Percentiles rank a stretch among this genome's conserved stretches.
These are phyloP conservation scores for Oreonectes daqikongensis DNA, from an alignment of 2,797 vertebrate species.

Conservation along the genomic window DNA sequence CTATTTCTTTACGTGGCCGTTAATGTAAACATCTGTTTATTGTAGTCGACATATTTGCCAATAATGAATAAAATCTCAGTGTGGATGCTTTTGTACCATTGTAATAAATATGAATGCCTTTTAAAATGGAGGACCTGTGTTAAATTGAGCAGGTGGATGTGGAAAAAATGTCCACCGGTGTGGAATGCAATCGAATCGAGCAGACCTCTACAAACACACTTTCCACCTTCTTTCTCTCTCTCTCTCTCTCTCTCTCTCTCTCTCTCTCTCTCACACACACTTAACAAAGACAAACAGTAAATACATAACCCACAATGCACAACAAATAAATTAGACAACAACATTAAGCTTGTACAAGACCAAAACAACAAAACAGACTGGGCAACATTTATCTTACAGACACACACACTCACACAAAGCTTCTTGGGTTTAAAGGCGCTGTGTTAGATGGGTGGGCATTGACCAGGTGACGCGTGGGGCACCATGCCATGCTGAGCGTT, in stretches of 20 bases:
- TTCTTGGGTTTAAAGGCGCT: conserved; percentile 49
- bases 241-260: neutral
- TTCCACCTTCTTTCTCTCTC: neutral
- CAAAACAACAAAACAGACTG: conserved; percentile 34
- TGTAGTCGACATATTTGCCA: too few relatives aligned
- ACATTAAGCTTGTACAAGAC: conserved; percentile 21
- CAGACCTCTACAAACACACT: conserved; percentile 15
- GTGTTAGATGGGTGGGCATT: conserved; percentile 60
- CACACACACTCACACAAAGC: conserved; percentile 38
- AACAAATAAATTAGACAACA: conserved; percentile 3
- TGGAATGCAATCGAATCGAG: neutral
- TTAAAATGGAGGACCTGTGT: too few relatives aligned
- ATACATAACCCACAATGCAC: conserved; percentile 19
- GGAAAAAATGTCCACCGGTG: neutral
- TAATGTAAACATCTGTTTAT: too few relatives aligned
- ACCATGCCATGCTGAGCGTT: conserved; percentile 76
- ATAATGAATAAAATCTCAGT: too few relatives aligned
- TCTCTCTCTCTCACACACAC: neutral
- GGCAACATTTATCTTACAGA: conserved; percentile 18
- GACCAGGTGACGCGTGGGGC: conserved; percentile 60
- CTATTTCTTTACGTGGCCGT: too few relatives aligned
- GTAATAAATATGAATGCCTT: too few relatives aligned
- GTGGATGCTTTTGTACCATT: too few relatives aligned
- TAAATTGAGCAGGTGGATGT: too few relatives aligned
- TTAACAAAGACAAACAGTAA: conserved; percentile 25